These are phyloP conservation scores for Strigops habroptila DNA, from an alignment of 2,113 vertebrate species.

Conservation along the genomic window DNA sequence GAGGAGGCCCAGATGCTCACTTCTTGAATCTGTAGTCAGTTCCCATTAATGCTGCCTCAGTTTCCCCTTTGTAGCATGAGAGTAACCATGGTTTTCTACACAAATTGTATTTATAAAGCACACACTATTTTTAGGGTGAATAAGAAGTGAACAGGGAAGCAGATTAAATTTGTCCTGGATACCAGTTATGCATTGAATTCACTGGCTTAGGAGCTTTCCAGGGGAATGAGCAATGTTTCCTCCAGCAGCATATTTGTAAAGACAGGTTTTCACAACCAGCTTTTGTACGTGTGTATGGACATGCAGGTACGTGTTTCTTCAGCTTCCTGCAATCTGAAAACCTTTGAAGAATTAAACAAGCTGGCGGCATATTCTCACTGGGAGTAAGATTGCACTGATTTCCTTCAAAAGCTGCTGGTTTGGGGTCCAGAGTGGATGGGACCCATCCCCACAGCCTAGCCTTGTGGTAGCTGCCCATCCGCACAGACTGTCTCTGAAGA, in stretches of 20 bases:
- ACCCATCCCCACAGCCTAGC: background rate
- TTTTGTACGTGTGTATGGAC: background rate
- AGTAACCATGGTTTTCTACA: background rate
- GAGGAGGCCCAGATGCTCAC: background rate
- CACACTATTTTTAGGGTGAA: background rate
- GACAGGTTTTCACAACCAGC: background rate
- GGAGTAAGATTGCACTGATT: background rate
- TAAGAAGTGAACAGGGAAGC: background rate
- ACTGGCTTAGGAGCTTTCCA: slow-evolving; percentile 1
- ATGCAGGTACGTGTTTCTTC: background rate
- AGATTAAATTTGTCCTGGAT: slow-evolving; percentile 27
- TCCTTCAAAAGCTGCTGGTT: background rate
- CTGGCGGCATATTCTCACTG: background rate
- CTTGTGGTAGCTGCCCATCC: no score
- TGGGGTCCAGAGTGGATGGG: background rate
- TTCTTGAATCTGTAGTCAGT: slow-evolving; percentile 18
- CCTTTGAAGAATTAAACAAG: background rate
- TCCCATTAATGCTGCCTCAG: slow-evolving; percentile 1
- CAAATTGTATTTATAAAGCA: background rate
- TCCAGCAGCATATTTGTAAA: slow-evolving; percentile 20
- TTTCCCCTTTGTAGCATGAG: background rate
- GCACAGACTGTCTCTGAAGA: background rate
- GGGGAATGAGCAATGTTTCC: background rate
- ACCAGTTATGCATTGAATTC: background rate
- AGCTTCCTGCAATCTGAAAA: background rate